A percentile compares a stretch with the other conserved stretches of the same genome.
phyloP scores from a whole-genome alignment of 2,797 vertebrate species.

The Lindbergichthys nudifrons region DNA sequence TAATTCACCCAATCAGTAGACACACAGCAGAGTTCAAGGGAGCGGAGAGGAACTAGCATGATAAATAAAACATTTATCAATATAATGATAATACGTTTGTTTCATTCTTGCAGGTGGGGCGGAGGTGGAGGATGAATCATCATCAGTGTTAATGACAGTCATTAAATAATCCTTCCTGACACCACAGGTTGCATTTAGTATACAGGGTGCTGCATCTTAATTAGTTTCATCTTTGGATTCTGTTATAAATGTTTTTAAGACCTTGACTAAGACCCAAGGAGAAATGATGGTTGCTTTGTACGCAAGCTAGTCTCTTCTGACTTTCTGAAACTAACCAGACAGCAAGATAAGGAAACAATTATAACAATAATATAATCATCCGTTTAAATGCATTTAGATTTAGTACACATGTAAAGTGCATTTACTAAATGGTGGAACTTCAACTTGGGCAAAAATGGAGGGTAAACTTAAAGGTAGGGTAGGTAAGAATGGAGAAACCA shows the following conservation, averaged over 20 bases:
- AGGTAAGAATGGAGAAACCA: too few relatives aligned
- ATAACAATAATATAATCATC: too few relatives aligned
- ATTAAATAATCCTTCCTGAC: background rate
- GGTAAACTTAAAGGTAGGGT: background rate
- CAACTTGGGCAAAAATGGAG: background rate
- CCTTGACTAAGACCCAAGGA: background rate
- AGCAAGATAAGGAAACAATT: too few relatives aligned
- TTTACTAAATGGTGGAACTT: background rate
- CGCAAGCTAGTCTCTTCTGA: background rate
- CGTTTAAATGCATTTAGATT: background rate
- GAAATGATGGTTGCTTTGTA: background rate
- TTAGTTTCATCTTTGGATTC: too few relatives aligned
- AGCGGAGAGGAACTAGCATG: too few relatives aligned
- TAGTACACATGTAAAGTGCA: too few relatives aligned
- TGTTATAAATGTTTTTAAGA: background rate
- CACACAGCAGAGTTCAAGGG: too few relatives aligned
- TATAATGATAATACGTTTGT: too few relatives aligned
- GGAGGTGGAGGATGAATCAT: conserved; percentile 14
- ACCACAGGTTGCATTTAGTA: background rate
- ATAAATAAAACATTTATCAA: too few relatives aligned
- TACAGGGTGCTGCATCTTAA: background rate
- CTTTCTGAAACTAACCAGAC: background rate
- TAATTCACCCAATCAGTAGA: too few relatives aligned
- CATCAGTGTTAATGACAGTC: background rate
- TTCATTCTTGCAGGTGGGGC: too few relatives aligned